Conservation (phyloP, 2,113 vertebrate genomes). For the Dermatemys mawii region DNA sequence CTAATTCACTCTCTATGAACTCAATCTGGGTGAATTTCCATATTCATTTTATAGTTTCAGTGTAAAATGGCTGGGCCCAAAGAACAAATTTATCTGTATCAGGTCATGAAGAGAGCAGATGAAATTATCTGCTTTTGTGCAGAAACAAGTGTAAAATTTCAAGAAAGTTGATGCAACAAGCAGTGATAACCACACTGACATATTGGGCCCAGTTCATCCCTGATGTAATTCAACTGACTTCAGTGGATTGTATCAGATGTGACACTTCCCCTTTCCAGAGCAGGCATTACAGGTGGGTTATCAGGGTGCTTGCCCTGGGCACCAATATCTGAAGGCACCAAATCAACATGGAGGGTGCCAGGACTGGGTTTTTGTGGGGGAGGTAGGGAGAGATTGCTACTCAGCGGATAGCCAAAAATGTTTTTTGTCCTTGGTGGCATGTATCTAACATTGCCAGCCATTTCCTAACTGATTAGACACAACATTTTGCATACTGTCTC, state of each 20-base stretch:
- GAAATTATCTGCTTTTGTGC: not conserved
- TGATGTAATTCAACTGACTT: not conserved
- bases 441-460: not conserved
- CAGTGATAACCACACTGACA: not conserved
- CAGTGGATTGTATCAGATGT: accelerated
- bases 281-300: not conserved
- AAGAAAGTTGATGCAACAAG: not conserved
- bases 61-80: not conserved
- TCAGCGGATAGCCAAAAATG: not conserved
- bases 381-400: not conserved
- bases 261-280: not conserved
- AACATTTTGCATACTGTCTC: not conserved
- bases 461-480: not conserved
- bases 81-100: not conserved
- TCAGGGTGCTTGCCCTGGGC: not conserved
- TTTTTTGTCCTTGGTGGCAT: not conserved
- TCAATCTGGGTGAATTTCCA: not conserved
- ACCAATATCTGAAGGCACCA: not conserved
- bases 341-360: not conserved
- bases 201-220: not conserved
- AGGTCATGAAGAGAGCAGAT: not conserved
- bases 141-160: not conserved
- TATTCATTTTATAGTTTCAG: not conserved
- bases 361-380: too few relatives aligned
- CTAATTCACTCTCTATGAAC: not conserved